Base-by-base conservation (phyloP, 2,797 vertebrate genomes). In the Oreonectes daqikongensis region DNA sequence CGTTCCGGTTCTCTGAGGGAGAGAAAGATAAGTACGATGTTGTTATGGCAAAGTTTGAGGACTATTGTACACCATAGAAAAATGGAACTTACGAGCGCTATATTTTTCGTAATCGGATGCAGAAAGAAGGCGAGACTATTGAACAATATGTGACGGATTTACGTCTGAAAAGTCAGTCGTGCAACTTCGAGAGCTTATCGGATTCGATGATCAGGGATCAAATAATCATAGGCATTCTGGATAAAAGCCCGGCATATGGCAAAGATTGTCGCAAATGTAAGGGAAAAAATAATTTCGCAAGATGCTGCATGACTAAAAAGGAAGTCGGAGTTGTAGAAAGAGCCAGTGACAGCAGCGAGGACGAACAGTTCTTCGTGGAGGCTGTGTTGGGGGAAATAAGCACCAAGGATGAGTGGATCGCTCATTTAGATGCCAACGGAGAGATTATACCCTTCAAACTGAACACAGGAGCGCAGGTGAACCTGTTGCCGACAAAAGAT, bases 51-150 rank as follows among this genome's bases (percentile, higher is more conserved):
- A n/a, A n/a, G n/a, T n/a, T n/a, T n/a, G n/a, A n/a, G n/a, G n/a
- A n/a, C n/a, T n/a, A n/a, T n/a, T n/a, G n/a, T n/a, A n/a, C n/a
- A n/a, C n/a, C n/a, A n/a, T n/a, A n/a, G n/a, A n/a, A n/a, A n/a
- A n/a, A n/a, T n/a, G n/a, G n/a, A n/a, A n/a, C n/a, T n/a, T n/a
- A n/a, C n/a, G n/a, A n/a, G 7, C 64, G 35, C 6, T 74, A 64
- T 9, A n/a, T 78, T n/a, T n/a, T n/a, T n/a, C n/a, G n/a, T n/a
- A n/a, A n/a, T n/a, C n/a, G 65, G 18, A 4, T 82, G 3, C 71
- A 75, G n/a, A 79, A 75, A 75, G 70, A 82, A 28, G 55, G 53
- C 17, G 66, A 82, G 44, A 65, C 71, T 2, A 69, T 79, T 10
- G 64, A 76, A 68, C 48, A 67, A 11, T 68, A 68, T n/a, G 63